Evolutionary conservation across 2,888 invertebrate genomes (phyloP), one percentile per base, ranked within the genome.

Genomic region (Caenorhabditis becei): DNA sequence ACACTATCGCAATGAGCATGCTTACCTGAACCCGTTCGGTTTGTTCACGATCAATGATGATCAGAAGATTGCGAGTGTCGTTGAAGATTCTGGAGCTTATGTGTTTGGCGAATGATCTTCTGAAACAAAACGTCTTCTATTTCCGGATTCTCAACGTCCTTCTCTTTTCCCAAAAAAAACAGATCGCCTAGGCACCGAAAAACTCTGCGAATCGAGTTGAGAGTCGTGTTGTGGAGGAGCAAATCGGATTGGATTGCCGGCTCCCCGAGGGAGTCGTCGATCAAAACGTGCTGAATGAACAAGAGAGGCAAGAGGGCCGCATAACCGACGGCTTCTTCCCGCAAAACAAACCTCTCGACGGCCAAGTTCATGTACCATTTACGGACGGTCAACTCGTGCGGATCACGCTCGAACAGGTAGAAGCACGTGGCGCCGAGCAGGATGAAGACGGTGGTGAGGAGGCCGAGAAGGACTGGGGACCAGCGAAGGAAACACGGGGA

Each of bases 31-130:
- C 88, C 26, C 88, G 69, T 59, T 87, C 86, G 0, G 88, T 86
- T 51, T 88, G 88, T 41, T 87, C 88, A 20, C 84, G 66, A 80
- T 89, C 89, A 61, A 89, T 88, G 51, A 89, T 89, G 53, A 89
- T 87, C 26, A 89, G 81, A 65, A 89, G 87, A 59, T 89, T 89
- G 20, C 83, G 74, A 5, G 88, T 89, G 63, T 89, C 88, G 72
- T 89, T 89, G 86, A 89, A 89, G 58, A 89, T 88, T 63, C 87
- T 62, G 8, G 83, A 82, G 59, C 87, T 86, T 62, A 89, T 89
- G 26, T 83, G 61, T 53, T 84, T 83, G 7, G 89, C 87, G 56
- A 82, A 87, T 61, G 85, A 84, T 35, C 86, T 81, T 71, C 89
- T 88, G 77, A 41, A 41, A 41, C 2, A 3, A 11, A 14, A 16